A percentile compares a stretch with the other conserved stretches of the same genome.
phyloP scores from a whole-genome alignment of 2,113 vertebrate species.

The Myiagra hebetior region DNA sequence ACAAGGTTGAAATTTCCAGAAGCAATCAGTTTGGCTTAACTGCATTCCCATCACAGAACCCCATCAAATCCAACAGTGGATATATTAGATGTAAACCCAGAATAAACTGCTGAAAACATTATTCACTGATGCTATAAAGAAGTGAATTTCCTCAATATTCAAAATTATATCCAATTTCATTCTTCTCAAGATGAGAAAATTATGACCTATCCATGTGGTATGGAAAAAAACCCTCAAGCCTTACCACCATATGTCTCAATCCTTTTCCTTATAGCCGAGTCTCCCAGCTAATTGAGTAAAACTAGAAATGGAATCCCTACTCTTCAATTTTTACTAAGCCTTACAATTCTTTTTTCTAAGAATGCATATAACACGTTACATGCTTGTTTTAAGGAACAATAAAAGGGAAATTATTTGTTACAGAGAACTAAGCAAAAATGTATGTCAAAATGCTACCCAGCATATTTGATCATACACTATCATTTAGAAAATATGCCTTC shows the following conservation, averaged over 20 bases:
- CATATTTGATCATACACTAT: neutral
- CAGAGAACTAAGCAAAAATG: neutral
- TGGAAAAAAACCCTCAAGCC: neutral
- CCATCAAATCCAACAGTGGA: neutral
- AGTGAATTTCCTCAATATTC: neutral
- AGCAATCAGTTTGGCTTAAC: neutral
- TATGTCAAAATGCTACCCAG: neutral
- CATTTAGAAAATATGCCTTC: neutral
- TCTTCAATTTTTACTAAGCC: neutral
- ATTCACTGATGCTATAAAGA: neutral
- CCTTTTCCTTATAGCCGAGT: neutral
- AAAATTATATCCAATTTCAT: neutral
- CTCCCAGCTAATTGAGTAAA: neutral
- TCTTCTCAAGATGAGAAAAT: neutral
- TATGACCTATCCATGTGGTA: neutral
- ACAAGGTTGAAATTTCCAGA: neutral
- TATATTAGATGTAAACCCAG: neutral
- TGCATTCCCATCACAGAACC: neutral
- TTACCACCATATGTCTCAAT: neutral
- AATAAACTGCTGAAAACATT: neutral
- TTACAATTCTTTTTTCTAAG: neutral
- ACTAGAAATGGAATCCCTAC: neutral
- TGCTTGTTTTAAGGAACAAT: neutral
- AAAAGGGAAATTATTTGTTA: neutral
- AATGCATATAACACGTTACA: neutral